phyloP scores from a whole-genome alignment of 2,113 vertebrate genomes.

The Mesoclemmys tuberculata region DNA sequence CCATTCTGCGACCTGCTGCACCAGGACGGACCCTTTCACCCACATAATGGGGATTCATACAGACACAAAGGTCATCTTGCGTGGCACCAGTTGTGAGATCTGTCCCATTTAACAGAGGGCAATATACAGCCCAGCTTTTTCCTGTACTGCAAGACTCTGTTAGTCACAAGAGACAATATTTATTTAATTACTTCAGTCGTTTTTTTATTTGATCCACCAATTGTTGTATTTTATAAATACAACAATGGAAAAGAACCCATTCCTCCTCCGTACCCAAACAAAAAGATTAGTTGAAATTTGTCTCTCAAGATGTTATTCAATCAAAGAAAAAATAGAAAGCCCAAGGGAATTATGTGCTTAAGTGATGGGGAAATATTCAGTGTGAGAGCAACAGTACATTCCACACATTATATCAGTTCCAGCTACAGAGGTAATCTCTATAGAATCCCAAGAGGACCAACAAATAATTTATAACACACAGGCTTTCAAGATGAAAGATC shows the following conservation, averaged over 20 bases:
- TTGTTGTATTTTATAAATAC: not conserved
- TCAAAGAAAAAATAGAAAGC: not conserved
- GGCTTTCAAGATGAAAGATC: not conserved
- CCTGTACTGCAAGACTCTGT: not conserved
- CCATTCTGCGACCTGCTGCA: not conserved
- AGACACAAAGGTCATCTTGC: not conserved
- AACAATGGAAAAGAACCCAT: not conserved
- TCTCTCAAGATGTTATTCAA: not conserved
- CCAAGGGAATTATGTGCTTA: not conserved
- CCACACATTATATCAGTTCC: not conserved
- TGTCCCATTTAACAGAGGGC: not conserved
- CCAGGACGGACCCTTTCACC: not conserved
- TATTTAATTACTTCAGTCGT: not conserved
- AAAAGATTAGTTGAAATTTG: not conserved
- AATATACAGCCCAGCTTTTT: not conserved
- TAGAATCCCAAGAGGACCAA: conserved; percentile 1
- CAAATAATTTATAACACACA: not conserved
- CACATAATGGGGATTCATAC: not conserved
- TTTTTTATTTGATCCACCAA: not conserved
- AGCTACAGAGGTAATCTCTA: not conserved
- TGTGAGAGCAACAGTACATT: not conserved
- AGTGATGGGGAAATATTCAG: not conserved
- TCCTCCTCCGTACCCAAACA: not conserved
- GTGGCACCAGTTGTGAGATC: not conserved
- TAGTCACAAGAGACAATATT: not conserved